Evolutionary conservation across 2,113 vertebrate genomes (phyloP).

Genomic region (western clawed frog (Xenopus tropicalis)): UCB_Xtro_10.0 CM004451.2:16806501-16807000

Average conservation of each 20-base stretch:
- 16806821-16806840: neutral
- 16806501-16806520: constrained; percentile 34
- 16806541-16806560: constrained; percentile 15
- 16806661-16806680: neutral
- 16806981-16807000: too few species aligned
- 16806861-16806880: too few species aligned
- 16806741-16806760: neutral
- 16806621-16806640: neutral
- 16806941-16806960: too few species aligned
- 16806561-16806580: constrained; percentile 11
- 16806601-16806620: neutral
- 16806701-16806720: neutral
- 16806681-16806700: neutral
- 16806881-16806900: too few species aligned
- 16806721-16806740: neutral
- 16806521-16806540: neutral
- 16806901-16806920: too few species aligned
- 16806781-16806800: constrained; percentile 2
- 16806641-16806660: constrained; percentile 6
- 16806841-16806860: neutral
- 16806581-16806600: constrained; percentile 14
- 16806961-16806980: too few species aligned
- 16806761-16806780: constrained; percentile 14
- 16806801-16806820: constrained; percentile 1
- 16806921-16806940: too few species aligned